A percentile compares a stretch with the other conserved stretches of the same genome.
Evolutionary conservation across 2,797 vertebrate species (phyloP).

Genomic region (Manis crassicaudata): DNA sequence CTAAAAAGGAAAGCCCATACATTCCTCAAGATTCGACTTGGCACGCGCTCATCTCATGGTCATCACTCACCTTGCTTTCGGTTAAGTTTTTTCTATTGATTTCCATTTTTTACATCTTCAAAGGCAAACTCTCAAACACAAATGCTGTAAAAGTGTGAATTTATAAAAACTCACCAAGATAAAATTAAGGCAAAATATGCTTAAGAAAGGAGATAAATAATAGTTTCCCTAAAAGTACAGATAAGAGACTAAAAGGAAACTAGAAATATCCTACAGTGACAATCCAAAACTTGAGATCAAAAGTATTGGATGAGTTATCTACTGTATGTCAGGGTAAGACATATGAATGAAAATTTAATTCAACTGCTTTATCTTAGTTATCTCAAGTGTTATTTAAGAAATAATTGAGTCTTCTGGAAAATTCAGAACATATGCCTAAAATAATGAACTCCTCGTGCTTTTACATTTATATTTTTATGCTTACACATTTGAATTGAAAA

Average conservation of each 20-base stretch:
- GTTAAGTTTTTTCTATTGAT: conserved; percentile 30
- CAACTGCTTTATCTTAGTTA: background rate
- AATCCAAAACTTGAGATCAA: background rate
- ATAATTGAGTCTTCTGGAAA: conserved; percentile 8
- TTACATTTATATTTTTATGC: background rate
- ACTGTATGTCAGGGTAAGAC: background rate
- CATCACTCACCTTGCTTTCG: conserved; percentile 30
- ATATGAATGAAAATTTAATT: conserved; percentile 42
- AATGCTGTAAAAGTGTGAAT: background rate
- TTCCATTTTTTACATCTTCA: background rate
- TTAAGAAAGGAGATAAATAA: background rate
- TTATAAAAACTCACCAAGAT: conserved; percentile 3
- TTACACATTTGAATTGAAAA: background rate
- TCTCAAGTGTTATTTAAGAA: background rate
- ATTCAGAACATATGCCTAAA: background rate
- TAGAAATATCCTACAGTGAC: background rate
- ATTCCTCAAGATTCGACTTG: conserved; percentile 26
- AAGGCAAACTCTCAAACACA: conserved; percentile 16
- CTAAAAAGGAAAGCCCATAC: background rate
- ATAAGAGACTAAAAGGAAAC: conserved; percentile 13
- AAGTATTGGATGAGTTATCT: background rate
- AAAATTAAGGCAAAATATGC: background rate
- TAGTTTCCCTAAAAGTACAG: background rate
- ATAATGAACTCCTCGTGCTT: background rate
- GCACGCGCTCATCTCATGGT: background rate